Evolutionary conservation across 1,140 invertebrate species (phyloP).

Genomic region (Ectropis grisescens): DNA sequence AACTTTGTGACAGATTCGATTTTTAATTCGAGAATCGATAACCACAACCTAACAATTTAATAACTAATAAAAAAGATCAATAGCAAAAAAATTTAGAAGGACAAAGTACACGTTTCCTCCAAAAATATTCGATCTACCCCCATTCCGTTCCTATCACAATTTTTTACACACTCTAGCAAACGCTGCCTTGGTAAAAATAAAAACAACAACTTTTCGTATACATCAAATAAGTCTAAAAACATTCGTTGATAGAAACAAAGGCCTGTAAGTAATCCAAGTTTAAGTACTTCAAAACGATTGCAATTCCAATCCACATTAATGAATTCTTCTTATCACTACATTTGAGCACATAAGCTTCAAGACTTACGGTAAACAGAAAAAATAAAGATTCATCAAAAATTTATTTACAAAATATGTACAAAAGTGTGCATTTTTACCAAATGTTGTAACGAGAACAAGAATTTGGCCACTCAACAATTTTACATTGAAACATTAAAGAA

Average conservation of each 20-base stretch:
- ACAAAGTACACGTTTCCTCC: constrained; percentile 32
- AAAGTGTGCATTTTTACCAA: constrained; percentile 32
- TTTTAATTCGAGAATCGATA: constrained; percentile 1
- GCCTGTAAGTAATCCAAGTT: no score
- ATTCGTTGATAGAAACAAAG: constrained; percentile 2
- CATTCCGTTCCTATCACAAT: constrained; percentile 54
- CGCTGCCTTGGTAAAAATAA: constrained; percentile 30
- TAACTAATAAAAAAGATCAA: constrained; percentile 34
- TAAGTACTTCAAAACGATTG: constrained; percentile 20
- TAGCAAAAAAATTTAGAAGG: constrained; percentile 37
- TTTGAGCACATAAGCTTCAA: constrained; percentile 67
- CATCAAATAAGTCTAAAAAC: constrained; percentile 47
- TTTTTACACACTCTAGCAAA: constrained; percentile 29
- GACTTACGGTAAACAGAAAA: constrained; percentile 45
- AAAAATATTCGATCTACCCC: constrained; percentile 44
- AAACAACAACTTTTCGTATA: constrained; percentile 50
- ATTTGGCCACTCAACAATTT: constrained; percentile 53
- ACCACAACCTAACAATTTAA: constrained; percentile 59
- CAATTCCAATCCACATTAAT: constrained; percentile 22
- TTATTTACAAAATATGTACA: constrained; percentile 69
- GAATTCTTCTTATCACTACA: constrained; percentile 57
- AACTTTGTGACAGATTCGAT: constrained; percentile 45
- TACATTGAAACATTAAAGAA: constrained; percentile 13
- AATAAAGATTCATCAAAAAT: constrained; percentile 41
- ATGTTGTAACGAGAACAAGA: constrained; percentile 29